Conservation (phyloP, 1,140 invertebrate genomes). For the Drosophila murphyi region DNA sequence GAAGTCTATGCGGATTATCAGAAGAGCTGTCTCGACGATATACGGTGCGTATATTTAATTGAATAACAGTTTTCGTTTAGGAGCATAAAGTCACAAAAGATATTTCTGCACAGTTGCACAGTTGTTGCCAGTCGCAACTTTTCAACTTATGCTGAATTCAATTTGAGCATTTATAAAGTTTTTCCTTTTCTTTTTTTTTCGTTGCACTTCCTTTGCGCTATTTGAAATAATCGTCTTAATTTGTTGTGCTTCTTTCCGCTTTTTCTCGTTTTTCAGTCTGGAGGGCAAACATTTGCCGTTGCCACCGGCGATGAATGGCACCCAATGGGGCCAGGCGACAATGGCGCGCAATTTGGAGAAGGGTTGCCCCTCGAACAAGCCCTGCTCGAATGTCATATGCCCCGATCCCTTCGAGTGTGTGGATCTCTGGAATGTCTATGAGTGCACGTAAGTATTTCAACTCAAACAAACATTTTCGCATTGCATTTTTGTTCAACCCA, state of each 20-base stretch:
- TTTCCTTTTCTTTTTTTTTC: not conserved
- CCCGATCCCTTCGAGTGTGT: constrained; percentile 97
- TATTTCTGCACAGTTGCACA: too few species aligned
- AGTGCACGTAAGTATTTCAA: constrained; percentile 95
- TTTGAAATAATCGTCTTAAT: not conserved
- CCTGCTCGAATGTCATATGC: constrained; percentile 96
- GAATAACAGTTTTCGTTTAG: not conserved
- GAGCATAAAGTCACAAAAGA: too few species aligned
- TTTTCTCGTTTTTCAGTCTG: constrained; percentile 85
- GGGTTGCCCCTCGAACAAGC: constrained; percentile 96
- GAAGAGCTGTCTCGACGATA: constrained; percentile 89
- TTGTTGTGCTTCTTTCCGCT: not conserved
- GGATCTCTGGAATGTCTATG: constrained; percentile 98
- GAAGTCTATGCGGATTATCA: constrained; percentile 98
- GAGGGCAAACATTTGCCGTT: constrained; percentile 96
- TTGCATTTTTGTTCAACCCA: constrained; percentile 68
- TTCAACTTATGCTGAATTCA: not conserved
- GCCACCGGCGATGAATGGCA: constrained; percentile 96
- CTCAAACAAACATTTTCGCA: constrained; percentile 31
- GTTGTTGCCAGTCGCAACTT: too few species aligned
- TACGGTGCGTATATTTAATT: constrained; percentile 86
- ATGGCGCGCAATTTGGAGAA: constrained; percentile 95
- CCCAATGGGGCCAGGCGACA: constrained; percentile 97
- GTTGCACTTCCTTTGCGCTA: not conserved
- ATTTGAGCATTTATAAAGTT: not conserved